Evolutionary conservation across 2,888 invertebrate species (phyloP), one percentile per base, ranked within the genome.

Genomic region (Eupithecia subumbrata): DNA sequence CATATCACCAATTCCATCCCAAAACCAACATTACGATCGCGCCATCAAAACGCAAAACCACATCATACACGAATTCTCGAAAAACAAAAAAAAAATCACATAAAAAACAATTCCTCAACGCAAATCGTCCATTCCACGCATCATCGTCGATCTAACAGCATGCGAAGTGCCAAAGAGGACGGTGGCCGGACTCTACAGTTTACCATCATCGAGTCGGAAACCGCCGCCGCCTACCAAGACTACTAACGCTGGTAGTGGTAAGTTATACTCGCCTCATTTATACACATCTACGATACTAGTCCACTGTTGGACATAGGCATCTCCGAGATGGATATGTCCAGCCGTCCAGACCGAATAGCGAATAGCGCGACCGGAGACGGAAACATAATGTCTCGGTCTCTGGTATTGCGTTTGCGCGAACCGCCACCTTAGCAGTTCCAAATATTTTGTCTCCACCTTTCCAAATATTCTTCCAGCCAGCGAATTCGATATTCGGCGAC

Each of bases 181-280:
- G 1, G 89, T 92, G 5, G 84, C 90, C 0, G 93, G 93, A 0
- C 70, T 94, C 2, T 93, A 93, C 83, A 89, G 90, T 63, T 68
- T 92, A 30, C 92, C 94, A 0, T 90, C 93, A 0, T 90, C 90
- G 2, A 91, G 79, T 70, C 84, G 92, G 74, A 93, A 91, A 74
- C 94, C 94, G 0, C 94, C 94, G n/a, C 93, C 94, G 4, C 92
- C 94, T 0, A 85, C 90, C 1, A 94, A 94, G 79, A 43, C 91
- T 9, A 85, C 82, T 18, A 89, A 90, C 60, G 89, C 90, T 0
- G 86, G 87, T 0, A 90, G 90, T 73, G 91, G 93, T 94, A 85
- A 90, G 92, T 90, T 16, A 22, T 22, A n/a, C 43, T 43, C 43
- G 14, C 12, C 43, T 43, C 43, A 43, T 40, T 40, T 9, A 40